These are phyloP conservation scores for Brachyopa scutellaris DNA, from an alignment of 2,888 invertebrate species.

Conservation along the genomic window DNA sequence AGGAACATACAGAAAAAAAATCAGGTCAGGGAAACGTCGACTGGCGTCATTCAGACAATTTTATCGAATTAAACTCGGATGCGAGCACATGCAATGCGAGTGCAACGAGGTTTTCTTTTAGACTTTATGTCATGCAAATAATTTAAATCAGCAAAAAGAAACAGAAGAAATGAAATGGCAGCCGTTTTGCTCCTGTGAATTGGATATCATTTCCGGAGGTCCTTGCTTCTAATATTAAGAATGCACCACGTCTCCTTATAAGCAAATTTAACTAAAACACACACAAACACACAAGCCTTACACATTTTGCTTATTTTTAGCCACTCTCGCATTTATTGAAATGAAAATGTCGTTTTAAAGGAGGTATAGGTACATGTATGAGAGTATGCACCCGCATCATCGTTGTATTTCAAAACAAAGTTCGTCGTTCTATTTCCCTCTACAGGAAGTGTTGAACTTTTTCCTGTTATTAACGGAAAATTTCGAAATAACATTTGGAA, in stretches of 20 bases:
- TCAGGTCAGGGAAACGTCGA: constrained; percentile 59
- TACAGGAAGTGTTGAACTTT: too few relatives aligned
- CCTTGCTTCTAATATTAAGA: too few relatives aligned
- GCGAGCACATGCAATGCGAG: background rate
- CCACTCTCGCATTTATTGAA: too few relatives aligned
- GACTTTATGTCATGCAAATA: constrained; percentile 38
- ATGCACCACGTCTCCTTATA: too few relatives aligned
- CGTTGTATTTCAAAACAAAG: background rate
- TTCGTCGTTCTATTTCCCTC: background rate
- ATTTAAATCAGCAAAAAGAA: constrained; percentile 19
- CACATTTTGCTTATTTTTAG: too few relatives aligned
- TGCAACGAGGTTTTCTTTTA: constrained; percentile 23
- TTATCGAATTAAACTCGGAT: constrained; percentile 61
- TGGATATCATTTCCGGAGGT: background rate
- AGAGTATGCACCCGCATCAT: background rate
- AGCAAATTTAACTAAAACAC: too few relatives aligned
- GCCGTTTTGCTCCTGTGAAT: background rate
- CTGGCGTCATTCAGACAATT: constrained; percentile 62
- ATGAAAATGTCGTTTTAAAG: too few relatives aligned
- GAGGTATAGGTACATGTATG: too few relatives aligned
- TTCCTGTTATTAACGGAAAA: too few relatives aligned
- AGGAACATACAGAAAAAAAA: constrained; percentile 34
- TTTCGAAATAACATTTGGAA: too few relatives aligned
- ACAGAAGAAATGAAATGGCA: background rate
- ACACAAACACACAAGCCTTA: too few relatives aligned